Evolutionary conservation across 2,113 vertebrate genomes (phyloP), one percentile per base, ranked within the genome.

Genomic region (Athene cunicularia): DNA sequence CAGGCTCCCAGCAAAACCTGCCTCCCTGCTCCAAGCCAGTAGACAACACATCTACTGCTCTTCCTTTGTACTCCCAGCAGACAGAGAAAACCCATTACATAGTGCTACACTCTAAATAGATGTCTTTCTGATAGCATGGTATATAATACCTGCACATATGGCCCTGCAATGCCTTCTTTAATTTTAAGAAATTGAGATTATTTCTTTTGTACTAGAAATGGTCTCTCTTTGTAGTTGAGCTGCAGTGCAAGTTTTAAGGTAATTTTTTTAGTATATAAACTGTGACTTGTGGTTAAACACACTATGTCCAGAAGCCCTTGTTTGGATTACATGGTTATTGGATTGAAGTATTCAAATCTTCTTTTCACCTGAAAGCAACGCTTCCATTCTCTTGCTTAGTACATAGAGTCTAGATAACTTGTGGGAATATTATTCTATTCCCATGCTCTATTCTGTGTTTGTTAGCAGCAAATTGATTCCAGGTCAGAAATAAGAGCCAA

Each of bases 401-500:
- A 49, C 45, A 55, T 91, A 19, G 21, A 72, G 64, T 19, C 56
- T 5, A 41, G 47, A 39, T 33, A 62, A 56, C 18, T 19, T 62
- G 27, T 35, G 39, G 80, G 26, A 49, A 17, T 43, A 14, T 60
- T 85, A 71, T 75, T 85, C 64, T 68, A 20, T 64, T 82, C 21
- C 28, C 8, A 15, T 41, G 26, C 6, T 79, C 20, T 47, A 11
- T 13, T 76, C 43, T 43, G 8, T 43, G 18, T 70, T 80, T 82
- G 12, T 47, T 81, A 88, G 32, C 35, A 86, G 32, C 8, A 70
- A 60, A 67, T 52, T 85, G 52, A 89, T 79, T 75, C 21, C 70
- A 35, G 68, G 27, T 95, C 52, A 89, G 91, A 85, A 85, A 50
- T 62, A 55, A 96, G 80, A 81, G 20, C 13, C 60, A 84, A 4